Evolutionary conservation across 2,113 vertebrate genomes (phyloP), one percentile per base, ranked within the genome.

Genomic region (Cyphomyrus plagiostoma): DNA sequence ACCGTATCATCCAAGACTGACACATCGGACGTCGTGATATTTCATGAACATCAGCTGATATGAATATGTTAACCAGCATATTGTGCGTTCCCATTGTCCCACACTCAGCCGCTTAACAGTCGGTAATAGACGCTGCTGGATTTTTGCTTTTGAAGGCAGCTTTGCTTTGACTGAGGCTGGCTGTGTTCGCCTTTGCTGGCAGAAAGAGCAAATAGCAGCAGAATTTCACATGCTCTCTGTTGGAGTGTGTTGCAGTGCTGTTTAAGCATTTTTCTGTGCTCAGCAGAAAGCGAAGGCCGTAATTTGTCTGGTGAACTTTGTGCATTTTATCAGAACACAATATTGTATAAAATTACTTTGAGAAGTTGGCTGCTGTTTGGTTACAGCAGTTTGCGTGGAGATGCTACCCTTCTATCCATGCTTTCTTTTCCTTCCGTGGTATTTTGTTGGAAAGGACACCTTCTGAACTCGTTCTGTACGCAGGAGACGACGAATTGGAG

Each of bases 141-240:
- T 80, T 80, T 80, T 91, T 87, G 90, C 92, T 90, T 91, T 91
- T 91, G 53, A 92, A 17, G 21, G 77, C 4, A 89, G 89, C 87
- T 90, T 89, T 62, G 85, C 88, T 90, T 85, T 91, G 46, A 89
- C 35, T 42, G 58, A 77, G 46, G 62, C 70, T 91, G 91, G 90
- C 82, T 9, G 35, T 90, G 91, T 80, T 87, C 89, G 88, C 77
- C 91, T 91, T 90, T 91, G 93, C 87, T 49, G 90, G 77, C 85
- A 87, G 19, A 88, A 11, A 45, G 45, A 3, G 30, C 30, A 48
- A 88, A 86, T 90, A 84, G 86, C 90, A 50, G 89, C 90, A 93
- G 91, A 93, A 94, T 93, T 91, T 92, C 93, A 86, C 39, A 91
- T 89, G 50, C 56, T 42, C n/a, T 89, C 89, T 50, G 90, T 90